Conservation (phyloP, 2,888 invertebrate genomes). For the Eueremaeus valkanovi region DNA sequence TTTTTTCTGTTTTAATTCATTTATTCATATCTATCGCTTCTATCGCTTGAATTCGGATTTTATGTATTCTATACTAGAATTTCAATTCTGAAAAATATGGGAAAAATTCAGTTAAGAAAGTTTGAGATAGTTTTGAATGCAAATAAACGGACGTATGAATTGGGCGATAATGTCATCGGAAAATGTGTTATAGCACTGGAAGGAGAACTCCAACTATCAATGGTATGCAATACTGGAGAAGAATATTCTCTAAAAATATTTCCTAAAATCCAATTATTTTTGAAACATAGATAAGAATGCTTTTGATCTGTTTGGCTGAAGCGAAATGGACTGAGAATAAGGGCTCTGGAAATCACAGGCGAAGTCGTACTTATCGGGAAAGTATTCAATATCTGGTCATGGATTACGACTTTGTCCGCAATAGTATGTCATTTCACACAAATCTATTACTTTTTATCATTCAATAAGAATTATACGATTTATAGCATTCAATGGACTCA, state of each 20-base stretch:
- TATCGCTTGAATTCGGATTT: background rate
- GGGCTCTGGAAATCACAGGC: background rate
- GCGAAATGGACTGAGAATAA: constrained; percentile 17
- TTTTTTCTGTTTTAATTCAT: background rate
- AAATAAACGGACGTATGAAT: constrained; percentile 9
- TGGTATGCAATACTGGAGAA: background rate
- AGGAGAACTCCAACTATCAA: constrained; percentile 2
- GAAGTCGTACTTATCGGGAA: background rate
- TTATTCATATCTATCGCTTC: background rate
- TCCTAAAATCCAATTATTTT: background rate
- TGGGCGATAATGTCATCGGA: background rate
- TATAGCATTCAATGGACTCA: constrained; percentile 20
- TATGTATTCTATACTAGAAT: background rate
- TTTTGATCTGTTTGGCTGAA: constrained; percentile 9
- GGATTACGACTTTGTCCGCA: constrained; percentile 24
- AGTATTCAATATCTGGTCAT: background rate
- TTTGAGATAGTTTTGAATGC: constrained; percentile 1
- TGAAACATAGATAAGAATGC: background rate
- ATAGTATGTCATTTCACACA: background rate
- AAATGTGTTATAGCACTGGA: constrained; percentile 30
- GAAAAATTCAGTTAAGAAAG: constrained; percentile 28
- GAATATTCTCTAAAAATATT: too few species aligned
- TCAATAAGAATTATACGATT: too few species aligned
- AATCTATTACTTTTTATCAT: background rate
- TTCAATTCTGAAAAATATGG: background rate